A percentile compares a stretch with the other conserved stretches of the same genome.
Conservation (phyloP, 2,888 invertebrate species). For the Amorpha juglandis region DNA sequence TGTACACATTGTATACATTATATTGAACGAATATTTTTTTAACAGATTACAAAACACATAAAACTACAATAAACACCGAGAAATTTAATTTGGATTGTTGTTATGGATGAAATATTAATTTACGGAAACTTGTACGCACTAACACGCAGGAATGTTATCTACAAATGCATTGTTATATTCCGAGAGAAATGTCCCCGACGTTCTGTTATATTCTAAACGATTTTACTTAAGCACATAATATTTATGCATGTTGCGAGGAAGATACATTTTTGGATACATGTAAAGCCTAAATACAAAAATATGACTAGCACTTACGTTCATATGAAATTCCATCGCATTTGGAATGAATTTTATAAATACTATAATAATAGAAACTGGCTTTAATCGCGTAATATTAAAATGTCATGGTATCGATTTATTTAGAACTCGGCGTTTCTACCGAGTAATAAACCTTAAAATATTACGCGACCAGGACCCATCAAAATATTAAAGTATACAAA, state of each 20-base stretch:
- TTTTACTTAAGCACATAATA: neutral
- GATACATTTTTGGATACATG: constrained; percentile 35
- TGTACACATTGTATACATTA: constrained; percentile 13
- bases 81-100: neutral
- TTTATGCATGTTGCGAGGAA: constrained; percentile 33
- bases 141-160: constrained; percentile 63
- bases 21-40: neutral
- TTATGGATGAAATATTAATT: neutral
- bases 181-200: neutral
- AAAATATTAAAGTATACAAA: too few relatives aligned
- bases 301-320: constrained; percentile 59
- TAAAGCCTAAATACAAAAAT: constrained; percentile 55
- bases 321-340: constrained; percentile 48
- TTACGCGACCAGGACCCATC: too few relatives aligned
- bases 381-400: too few relatives aligned
- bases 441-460: too few relatives aligned
- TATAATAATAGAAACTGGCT: too few relatives aligned
- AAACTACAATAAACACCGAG: constrained; percentile 1
- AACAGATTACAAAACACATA: neutral
- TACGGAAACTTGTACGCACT: constrained; percentile 32
- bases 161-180: constrained; percentile 50
- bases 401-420: too few relatives aligned
- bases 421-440: too few relatives aligned
- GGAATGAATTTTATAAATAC: constrained; percentile 48
- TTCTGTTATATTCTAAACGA: neutral